Evolutionary conservation across 2,113 vertebrate species (phyloP).

Genomic region (Brienomyrus brachyistius): DNA sequence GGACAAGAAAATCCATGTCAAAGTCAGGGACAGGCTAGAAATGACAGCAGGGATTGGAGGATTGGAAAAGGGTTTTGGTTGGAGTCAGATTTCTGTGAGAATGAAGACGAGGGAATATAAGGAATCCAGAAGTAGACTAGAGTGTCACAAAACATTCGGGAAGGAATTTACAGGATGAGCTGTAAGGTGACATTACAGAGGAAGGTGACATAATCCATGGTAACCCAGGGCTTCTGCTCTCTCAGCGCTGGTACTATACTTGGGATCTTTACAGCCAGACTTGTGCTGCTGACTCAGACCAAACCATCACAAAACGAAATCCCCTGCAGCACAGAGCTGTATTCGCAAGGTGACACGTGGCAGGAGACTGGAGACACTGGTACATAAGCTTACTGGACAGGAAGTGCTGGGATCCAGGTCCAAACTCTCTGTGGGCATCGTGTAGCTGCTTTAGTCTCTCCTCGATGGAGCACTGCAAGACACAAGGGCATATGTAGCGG

Average conservation of each 20-base stretch:
- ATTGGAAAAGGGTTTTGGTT: not conserved
- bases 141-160: not conserved
- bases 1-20: not conserved
- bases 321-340: not conserved
- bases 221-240: not conserved
- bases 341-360: not conserved
- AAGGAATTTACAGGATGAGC: not conserved
- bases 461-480: constrained; percentile 57
- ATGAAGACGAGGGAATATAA: not conserved
- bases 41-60: not conserved
- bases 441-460: constrained; percentile 75
- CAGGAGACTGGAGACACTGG: not conserved
- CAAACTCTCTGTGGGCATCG: constrained; percentile 73
- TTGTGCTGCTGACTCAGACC: not conserved
- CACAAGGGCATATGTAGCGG: not conserved
- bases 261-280: not conserved
- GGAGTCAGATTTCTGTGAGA: not conserved
- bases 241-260: not conserved
- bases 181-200: not conserved
- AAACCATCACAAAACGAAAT: not conserved
- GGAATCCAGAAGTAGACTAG: not conserved
- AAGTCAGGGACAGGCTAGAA: not conserved
- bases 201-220: not conserved
- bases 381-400: constrained; percentile 62
- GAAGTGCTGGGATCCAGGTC: constrained; percentile 75